Base-by-base conservation (phyloP, 2,888 invertebrate genomes). In the Thereva unica region DNA sequence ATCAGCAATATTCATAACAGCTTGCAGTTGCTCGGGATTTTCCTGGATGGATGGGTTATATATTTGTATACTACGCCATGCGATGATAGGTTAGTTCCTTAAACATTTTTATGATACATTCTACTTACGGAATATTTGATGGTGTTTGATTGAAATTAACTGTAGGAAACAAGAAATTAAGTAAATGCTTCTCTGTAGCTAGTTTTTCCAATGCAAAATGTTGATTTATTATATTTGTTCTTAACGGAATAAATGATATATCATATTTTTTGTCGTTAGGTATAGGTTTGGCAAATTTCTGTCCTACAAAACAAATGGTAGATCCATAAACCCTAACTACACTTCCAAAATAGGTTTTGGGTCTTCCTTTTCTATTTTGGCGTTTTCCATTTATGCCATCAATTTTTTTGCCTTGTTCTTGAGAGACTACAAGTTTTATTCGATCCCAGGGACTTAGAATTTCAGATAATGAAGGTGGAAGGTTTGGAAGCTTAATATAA, bases 1-100 rank as follows among this genome's bases (percentile, higher is more conserved):
- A 12, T 84, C 82, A 5, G 89, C 74, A 55, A 91, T 89, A 73
- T 89, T 87, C 59, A 81, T 76, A 1, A 94, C 88, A 1, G 90
- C 90, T 57, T 82, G 81, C 70, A 81, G 80, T 74, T 91, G 91
- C 72, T 87, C 85, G 0, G 76, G 72, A 78, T 90, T 90, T 0
- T 73, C 71, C 50, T 76, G 78, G 41, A 91, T 80, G 1, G 47
- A 66, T 1, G 68, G 3, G 67, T 79, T 79, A 34, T 75, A 73
- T 3, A 77, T 71, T 0, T 69, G 10, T 12, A 76, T 68, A 12
- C 75, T 75, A 44, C 23, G 55, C 49, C 10, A 35, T 66, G 9
- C 38, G 34, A 37, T 61, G 7, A n/a, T n/a, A 37, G 35, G n/a
- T 47, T 12, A 38, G 4, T 10, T 37, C 34, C 40, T 42, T 23